Percentiles rank a stretch among this genome's conserved stretches.
Conservation (phyloP, 2,797 vertebrate species). For the Echeneis naucrates region DNA sequence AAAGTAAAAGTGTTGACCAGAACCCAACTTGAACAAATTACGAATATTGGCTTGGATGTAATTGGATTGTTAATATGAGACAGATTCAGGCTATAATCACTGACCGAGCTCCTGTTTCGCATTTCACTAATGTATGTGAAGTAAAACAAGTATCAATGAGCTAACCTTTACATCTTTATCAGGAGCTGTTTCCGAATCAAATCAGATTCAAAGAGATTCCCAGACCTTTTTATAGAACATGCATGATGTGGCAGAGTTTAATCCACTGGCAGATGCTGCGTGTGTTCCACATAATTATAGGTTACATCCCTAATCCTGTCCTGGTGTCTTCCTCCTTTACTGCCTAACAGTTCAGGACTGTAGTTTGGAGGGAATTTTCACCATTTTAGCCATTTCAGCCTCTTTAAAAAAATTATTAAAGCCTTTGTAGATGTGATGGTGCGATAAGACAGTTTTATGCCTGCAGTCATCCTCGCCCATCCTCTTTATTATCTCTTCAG, state of each 20-base stretch:
- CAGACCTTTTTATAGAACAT: neutral
- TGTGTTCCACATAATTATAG: neutral
- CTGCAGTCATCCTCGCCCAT: neutral
- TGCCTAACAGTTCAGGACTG: neutral
- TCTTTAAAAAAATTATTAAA: conserved; percentile 17
- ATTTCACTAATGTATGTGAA: too few species aligned
- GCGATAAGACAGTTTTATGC: conserved; percentile 32
- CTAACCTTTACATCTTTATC: neutral
- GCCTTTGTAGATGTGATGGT: conserved; percentile 9
- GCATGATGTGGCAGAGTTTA: neutral
- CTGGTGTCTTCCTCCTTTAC: too few species aligned
- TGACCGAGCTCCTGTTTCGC: too few species aligned
- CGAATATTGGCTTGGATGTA: neutral
- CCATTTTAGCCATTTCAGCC: too few species aligned
- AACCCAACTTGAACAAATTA: too few species aligned
- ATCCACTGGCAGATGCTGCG: neutral
- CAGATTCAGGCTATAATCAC: too few species aligned
- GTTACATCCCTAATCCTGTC: too few species aligned
- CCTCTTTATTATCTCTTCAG: conserved; percentile 15
- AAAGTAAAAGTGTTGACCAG: neutral
- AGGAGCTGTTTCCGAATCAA: neutral
- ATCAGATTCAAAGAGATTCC: too few species aligned
- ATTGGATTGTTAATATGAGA: neutral
- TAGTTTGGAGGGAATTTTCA: too few species aligned
- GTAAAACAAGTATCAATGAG: neutral